These are phyloP conservation scores for Drosophila obscura DNA, from an alignment of 1,140 invertebrate species.

Conservation along the genomic window DNA sequence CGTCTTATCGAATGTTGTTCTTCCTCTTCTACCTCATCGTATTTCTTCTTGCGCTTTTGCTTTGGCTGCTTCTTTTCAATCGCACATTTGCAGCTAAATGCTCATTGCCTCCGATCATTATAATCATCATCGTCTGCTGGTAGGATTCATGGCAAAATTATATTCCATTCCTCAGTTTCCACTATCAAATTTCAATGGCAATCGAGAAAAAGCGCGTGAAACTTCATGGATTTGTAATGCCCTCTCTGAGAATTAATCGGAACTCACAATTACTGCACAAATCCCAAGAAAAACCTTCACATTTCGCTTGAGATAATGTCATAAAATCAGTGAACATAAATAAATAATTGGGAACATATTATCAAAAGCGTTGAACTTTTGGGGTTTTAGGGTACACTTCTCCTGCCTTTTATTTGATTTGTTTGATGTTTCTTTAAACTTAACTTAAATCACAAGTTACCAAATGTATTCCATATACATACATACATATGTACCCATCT, in stretches of 20 bases:
- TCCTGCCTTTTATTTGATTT: no score
- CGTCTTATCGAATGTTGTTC: constrained; percentile 57
- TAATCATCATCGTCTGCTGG: neutral
- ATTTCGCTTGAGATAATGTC: no score
- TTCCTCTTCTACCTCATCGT: constrained; percentile 21
- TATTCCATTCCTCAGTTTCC: neutral
- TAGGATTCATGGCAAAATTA: constrained; percentile 2
- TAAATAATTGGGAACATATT: neutral
- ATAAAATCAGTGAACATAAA: no score
- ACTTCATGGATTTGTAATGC: no score
- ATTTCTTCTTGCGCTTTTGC: constrained; percentile 1
- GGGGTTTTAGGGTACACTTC: neutral
- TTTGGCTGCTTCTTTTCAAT: neutral
- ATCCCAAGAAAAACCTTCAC: neutral
- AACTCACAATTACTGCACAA: no score
- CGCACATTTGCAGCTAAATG: constrained; percentile 25
- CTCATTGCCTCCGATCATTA: constrained; percentile 9
- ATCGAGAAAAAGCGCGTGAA: no score
- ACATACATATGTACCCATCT: no score
- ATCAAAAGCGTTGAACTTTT: neutral
- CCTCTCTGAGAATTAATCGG: no score
- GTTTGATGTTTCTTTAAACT: no score
- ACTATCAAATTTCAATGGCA: no score
- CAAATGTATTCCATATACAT: neutral
- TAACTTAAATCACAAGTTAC: no score